Evolutionary conservation across 2,797 vertebrate species (phyloP), one percentile per base, ranked within the genome.

Genomic region (Ctenopoma kingsleyae): DNA sequence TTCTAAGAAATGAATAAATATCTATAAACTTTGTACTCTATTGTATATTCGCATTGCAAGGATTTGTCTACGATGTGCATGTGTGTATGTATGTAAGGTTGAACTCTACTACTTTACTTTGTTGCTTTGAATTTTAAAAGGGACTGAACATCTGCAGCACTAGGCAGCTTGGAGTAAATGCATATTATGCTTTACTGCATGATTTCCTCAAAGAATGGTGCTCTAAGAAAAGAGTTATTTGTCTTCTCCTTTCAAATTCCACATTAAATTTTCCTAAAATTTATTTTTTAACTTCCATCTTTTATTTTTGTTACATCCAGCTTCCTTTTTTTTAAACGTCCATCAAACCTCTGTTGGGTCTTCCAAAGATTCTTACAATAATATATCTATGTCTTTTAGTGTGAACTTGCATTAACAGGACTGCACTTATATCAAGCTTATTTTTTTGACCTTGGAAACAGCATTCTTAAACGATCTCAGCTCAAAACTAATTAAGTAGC

Each of bases 101-200:
- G 57, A 17, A 2, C 6, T 30, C 27, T 5, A 30, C 12, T 55
- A 71, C 30, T 75, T 8, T 47, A 50, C 60, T 65, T 67, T 74
- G 36, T 49, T 62, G 11, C 36, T 63, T 75, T 75, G 58, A 27
- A 62, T 73, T 74, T 76, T 36, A 27, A 64, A 67, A 64, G 19
- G 38, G 16, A 40, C n/a, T 76, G 58, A 58, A 13, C 13, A 55
- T 55, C 35, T 30, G 9, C 12, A 27, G 19, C 32, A 27, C 19
- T 54, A 67, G 72, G 52, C 60, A 60, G 48, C 69, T 74, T 60
- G 38, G 49, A 57, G 19, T 30, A 12, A 38, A 61, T 8, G n/a
- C 48, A 48, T 36, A 40, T 47, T 47, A 16, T 35, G 36, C 49
- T 30, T 53, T 32, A 46, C 9, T 56, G 44, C 40, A 22, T 35